These are phyloP conservation scores for Anneissia japonica DNA, from an alignment of 35 echinoderm and acorn worm genomes.

Conservation along the genomic window DNA sequence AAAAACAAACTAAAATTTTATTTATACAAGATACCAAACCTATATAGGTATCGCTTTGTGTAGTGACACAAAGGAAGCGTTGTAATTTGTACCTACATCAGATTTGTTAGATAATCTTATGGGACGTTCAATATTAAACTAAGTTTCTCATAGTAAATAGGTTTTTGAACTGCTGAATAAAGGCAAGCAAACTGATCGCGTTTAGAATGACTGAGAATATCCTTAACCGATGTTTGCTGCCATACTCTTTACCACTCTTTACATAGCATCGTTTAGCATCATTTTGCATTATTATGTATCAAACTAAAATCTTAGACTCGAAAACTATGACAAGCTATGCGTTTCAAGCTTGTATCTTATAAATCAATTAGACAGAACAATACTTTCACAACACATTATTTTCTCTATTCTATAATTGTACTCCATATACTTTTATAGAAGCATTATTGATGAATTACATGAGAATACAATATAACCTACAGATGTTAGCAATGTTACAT, in stretches of 20 bases:
- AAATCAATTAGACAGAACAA: too few relatives aligned
- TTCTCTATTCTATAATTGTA: too few relatives aligned
- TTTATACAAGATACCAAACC: not conserved
- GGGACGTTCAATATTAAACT: not conserved
- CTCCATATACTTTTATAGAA: too few relatives aligned
- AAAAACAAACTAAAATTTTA: not conserved
- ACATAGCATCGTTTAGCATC: not conserved
- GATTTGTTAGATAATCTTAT: not conserved
- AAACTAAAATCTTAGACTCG: too few relatives aligned
- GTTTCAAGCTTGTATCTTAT: too few relatives aligned
- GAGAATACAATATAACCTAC: too few relatives aligned
- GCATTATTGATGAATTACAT: too few relatives aligned
- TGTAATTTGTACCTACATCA: not conserved
- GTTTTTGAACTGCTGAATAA: not conserved
- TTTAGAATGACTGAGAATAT: not conserved
- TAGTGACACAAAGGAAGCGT: not conserved
- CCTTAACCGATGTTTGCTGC: not conserved
- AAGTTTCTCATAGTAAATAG: not conserved
- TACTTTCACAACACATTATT: too few relatives aligned
- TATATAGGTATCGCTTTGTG: not conserved
- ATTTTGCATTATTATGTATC: not conserved
- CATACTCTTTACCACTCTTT: not conserved
- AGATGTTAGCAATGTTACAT: too few relatives aligned
- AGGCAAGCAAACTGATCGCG: not conserved
- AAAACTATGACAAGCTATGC: too few relatives aligned